phyloP scores from a whole-genome alignment of 1,140 invertebrate genomes.

The Diorhabda sublineata region DNA sequence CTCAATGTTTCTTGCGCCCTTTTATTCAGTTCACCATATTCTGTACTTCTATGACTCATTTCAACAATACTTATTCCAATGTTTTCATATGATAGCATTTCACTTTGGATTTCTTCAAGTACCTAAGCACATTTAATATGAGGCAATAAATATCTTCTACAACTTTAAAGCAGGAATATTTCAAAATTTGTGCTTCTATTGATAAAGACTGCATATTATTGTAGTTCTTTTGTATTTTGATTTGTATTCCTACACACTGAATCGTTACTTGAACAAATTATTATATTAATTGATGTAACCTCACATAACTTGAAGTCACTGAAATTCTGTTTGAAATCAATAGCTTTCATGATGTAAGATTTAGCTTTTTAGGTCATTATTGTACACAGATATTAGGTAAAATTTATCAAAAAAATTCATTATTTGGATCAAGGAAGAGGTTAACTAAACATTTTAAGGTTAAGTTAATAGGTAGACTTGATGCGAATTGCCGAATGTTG shows the following conservation, averaged over 20 bases:
- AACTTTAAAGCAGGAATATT: too few relatives aligned
- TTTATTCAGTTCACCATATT: conserved; percentile 80
- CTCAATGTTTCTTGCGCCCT: conserved; percentile 70
- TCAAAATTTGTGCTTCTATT: background rate
- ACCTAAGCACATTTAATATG: conserved; percentile 59
- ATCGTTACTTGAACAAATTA: background rate
- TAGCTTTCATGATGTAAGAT: too few relatives aligned
- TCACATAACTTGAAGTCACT: background rate
- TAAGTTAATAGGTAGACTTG: too few relatives aligned
- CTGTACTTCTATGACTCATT: conserved; percentile 85
- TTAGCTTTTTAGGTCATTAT: too few relatives aligned
- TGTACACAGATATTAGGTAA: too few relatives aligned
- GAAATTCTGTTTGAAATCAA: too few relatives aligned
- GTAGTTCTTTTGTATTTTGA: background rate
- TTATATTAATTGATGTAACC: background rate
- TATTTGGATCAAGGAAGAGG: too few relatives aligned
- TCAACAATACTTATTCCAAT: conserved; percentile 89
- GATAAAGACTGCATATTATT: background rate
- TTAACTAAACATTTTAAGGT: too few relatives aligned
- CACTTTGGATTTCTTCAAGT: conserved; percentile 73
- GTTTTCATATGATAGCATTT: conserved; percentile 74
- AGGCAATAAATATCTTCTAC: too few relatives aligned
- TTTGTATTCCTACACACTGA: background rate
- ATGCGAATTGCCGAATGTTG: too few relatives aligned
- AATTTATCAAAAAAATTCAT: too few relatives aligned